Evolutionary conservation across 2,113 vertebrate genomes (phyloP).

Genomic region (Poicephalus gulielmi): DNA sequence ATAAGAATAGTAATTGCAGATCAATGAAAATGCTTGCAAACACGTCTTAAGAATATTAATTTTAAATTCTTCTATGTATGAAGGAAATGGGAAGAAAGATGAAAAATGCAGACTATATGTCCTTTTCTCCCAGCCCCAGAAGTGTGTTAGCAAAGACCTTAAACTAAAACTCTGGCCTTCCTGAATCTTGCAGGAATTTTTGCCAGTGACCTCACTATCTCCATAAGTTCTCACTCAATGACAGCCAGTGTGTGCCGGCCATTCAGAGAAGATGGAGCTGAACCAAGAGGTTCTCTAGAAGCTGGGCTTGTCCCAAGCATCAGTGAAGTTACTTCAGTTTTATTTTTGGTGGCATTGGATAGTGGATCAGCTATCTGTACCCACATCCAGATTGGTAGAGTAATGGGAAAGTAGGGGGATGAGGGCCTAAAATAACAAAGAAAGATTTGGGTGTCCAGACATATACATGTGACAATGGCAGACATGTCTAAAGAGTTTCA

Average conservation of each 20-base stretch:
- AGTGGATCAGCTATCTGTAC: neutral
- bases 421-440: neutral
- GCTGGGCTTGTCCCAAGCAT: fast-evolving
- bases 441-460: neutral
- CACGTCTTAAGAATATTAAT: neutral
- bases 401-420: fast-evolving
- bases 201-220: fast-evolving
- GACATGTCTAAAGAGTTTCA: neutral
- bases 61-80: neutral
- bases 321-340: neutral
- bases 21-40: neutral
- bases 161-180: neutral
- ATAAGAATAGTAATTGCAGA: slow-evolving; percentile 2
- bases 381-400: fast-evolving
- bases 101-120: neutral
- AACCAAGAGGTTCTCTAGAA: neutral
- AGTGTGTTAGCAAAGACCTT: neutral
- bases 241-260: neutral
- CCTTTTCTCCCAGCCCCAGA: fast-evolving
- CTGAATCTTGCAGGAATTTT: neutral
- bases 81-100: neutral
- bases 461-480: neutral
- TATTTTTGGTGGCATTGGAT: neutral
- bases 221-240: neutral
- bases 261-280: neutral